Base-by-base conservation (phyloP, 2,888 invertebrate species). In the Ophonus ardosiacus region DNA sequence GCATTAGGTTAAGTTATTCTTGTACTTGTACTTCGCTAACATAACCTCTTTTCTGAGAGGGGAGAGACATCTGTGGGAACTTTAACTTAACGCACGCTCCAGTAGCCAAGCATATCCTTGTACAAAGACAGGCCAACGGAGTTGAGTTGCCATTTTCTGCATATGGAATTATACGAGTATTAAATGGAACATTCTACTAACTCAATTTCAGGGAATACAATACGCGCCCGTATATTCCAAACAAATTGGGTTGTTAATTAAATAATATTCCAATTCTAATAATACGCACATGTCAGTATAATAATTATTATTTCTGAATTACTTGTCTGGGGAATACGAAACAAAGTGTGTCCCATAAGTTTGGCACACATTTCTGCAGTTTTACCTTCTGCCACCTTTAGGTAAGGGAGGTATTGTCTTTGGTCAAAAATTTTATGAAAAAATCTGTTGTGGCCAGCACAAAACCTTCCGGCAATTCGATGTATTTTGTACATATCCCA, bases 31-130 rank as follows among this genome's bases (percentile, higher is more conserved):
- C 31, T 31, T 31, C 31, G 31, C 31, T 31, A 31, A 31, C 5
- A 68, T 15, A 68, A 40, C 68, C 40, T 40, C 65, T 18, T 65
- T 18, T 24, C 13, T 7, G 15, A 5, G 68, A 10, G 31, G 7
- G 38, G 68, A 15, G 31, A 38, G 68, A 71, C 71, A 40, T 63
- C 61, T 80, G 80, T 80, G 80, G 80, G 80, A 79, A 79, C 79
- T 59, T 38, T 38, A 80, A 80, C 31, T 80, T 80, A 43, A 43
- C 18, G 61, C n/a, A 80, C 59, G 80, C 80, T 61, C 61, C 61
- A 8, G 38, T 61, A 63, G 63, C 63, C 80, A 80, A 40, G 80
- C 63, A 80, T 63, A 80, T 0, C 80, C 10, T 43, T 18, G 40
- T 43, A 74, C 24, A 74, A 40, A 74, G n/a, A 40, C 31, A 6